A percentile compares a stretch with the other conserved stretches of the same genome.
These are phyloP conservation scores for Eunapius fragilis DNA, from an alignment of 37 sponge, comb jelly and placozoan genomes.

Conservation along the genomic window DNA sequence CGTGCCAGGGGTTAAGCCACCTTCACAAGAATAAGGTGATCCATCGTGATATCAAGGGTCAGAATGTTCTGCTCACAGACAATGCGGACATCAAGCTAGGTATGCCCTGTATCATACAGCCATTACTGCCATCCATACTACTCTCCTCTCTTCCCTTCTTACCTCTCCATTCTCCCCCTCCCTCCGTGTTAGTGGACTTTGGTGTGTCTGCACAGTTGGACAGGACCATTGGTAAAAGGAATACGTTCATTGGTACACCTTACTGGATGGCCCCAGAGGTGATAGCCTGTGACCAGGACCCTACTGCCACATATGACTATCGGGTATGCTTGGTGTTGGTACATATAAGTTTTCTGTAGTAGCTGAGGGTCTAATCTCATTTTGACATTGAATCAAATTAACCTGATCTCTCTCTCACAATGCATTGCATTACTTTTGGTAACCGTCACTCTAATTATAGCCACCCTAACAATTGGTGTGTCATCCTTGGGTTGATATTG, in stretches of 20 bases:
- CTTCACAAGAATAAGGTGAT: slow-evolving; percentile 97
- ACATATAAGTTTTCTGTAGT: too few species aligned
- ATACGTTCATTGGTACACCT: slow-evolving; percentile 99
- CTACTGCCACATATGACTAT: slow-evolving; percentile 93
- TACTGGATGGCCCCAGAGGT: slow-evolving; percentile 99
- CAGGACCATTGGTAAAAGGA: slow-evolving; percentile 94
- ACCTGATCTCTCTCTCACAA: too few species aligned
- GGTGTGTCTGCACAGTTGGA: slow-evolving; percentile 98
- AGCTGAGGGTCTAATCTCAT: too few species aligned
- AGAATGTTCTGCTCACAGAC: slow-evolving; percentile 96
- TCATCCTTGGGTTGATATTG: too few species aligned
- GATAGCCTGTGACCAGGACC: slow-evolving; percentile 98
- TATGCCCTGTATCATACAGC: too few species aligned
- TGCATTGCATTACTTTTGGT: too few species aligned
- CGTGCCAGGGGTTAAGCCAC: slow-evolving; percentile 85
- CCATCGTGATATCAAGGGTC: slow-evolving; percentile 98
- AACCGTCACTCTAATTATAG: too few species aligned
- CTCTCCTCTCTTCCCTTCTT: background rate
- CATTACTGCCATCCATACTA: too few species aligned
- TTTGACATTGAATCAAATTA: too few species aligned
- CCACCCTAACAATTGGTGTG: too few species aligned
- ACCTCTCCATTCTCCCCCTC: background rate
- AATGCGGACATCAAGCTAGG: slow-evolving; percentile 98
- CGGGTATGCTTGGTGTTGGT: slow-evolving; percentile 63
- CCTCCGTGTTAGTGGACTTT: slow-evolving; percentile 83